Conservation (phyloP, 1,140 invertebrate species). For the Eurosta solidaginis region DNA sequence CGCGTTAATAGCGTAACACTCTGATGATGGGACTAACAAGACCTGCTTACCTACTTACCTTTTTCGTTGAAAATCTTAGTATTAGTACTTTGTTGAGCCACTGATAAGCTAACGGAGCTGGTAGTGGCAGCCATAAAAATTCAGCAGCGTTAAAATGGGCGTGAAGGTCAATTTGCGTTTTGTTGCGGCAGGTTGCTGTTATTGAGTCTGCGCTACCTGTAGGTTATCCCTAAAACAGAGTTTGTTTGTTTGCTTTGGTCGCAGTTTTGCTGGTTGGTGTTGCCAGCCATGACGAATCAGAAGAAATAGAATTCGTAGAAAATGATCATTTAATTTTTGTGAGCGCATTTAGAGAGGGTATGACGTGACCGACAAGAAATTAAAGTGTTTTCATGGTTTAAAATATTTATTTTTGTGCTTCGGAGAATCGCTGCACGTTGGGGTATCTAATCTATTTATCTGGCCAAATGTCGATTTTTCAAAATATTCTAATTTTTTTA, state of each 20-base stretch:
- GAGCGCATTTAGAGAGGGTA: not conserved
- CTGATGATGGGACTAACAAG: not conserved
- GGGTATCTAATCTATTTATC: no score
- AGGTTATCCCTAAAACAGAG: no score
- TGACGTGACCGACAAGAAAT: not conserved
- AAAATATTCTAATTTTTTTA: no score
- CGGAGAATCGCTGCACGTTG: no score
- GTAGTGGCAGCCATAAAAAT: not conserved
- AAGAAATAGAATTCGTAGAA: not conserved
- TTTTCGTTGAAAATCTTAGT: not conserved
- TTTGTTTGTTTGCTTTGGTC: not conserved
- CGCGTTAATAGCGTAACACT: slow-evolving; percentile 17
- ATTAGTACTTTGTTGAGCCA: not conserved
- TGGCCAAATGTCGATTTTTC: no score
- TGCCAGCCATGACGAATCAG: slow-evolving; percentile 7
- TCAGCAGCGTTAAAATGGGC: not conserved
- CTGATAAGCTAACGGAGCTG: not conserved
- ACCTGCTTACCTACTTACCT: not conserved
- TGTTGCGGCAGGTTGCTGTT: not conserved
- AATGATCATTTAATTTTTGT: not conserved
- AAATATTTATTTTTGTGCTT: not conserved
- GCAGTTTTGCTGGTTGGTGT: not conserved
- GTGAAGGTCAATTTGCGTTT: slow-evolving; percentile 21
- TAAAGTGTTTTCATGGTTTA: not conserved
- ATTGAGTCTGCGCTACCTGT: not conserved